Base-by-base conservation (phyloP, 2,113 vertebrate species). In the Platysteira castanea region DNA sequence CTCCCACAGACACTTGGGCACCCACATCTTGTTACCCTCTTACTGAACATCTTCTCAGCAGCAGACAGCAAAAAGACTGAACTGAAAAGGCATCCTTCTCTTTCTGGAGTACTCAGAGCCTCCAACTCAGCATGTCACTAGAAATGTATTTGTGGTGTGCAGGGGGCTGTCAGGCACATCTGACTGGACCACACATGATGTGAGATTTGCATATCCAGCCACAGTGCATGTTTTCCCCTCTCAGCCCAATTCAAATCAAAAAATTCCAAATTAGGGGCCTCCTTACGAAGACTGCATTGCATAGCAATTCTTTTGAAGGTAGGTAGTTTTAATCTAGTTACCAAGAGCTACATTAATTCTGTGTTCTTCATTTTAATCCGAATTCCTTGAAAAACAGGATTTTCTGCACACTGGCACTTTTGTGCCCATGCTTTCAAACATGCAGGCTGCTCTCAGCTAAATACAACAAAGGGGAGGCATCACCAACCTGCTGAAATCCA, bases 91-190 rank as follows among this genome's bases (percentile, higher is more conserved):
- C 50, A 60, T 44, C 10, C 10, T 68, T 60, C 70, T 76, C 6
- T 37, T 89, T 47, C 41, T 37, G 49, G n/a, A 37, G 59, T 50
- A 30, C 30, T 42, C 27, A 12, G 6, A 84, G 30, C 44, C 73
- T 49, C 41, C 2, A 4, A 13, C 41, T 39, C 53, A 21, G 64
- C 4, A 1, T 9, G 33, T 33, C 69, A 47, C 60, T 37, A 19
- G 31, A 52, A 7, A 54, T 2, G 19, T 10, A 42, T 14, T 15
- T 41, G 24, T 4, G 0, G 1, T n/a, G 33, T 27, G 18, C 44
- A 8, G 2, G 22, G 2, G 9, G 11, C n/a, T 84, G 53, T 37
- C 56, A 71, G 70, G 33, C 33, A 68, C 75, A 87, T 39, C 39
- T 56, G 42, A 35, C 30, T 31, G 39, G 33, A 68, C 47, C 35